A percentile compares a stretch with the other conserved stretches of the same genome.
Evolutionary conservation across 2,797 vertebrate genomes (phyloP).

Genomic region (Poeciliopsis gracilis): DNA sequence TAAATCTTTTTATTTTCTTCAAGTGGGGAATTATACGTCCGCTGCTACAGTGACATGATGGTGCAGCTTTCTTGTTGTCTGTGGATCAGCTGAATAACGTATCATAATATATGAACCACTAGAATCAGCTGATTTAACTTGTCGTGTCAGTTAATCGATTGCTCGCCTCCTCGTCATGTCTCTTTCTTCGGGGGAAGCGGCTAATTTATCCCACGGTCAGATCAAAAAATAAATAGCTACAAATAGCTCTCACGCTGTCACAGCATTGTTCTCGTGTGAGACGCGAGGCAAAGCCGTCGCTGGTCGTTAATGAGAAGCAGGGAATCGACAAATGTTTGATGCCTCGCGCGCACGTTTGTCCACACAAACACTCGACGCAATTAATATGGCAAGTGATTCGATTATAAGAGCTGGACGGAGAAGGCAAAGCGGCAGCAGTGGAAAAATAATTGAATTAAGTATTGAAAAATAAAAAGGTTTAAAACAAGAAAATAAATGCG

Average conservation of each 20-base stretch:
- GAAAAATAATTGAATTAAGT: not conserved
- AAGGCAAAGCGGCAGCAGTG: not conserved
- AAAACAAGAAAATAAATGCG: not conserved
- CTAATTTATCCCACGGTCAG: conserved; percentile 15
- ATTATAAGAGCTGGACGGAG: conserved; percentile 30
- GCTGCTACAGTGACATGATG: no score
- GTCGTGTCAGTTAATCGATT: not conserved
- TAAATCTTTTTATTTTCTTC: not conserved
- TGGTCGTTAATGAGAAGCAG: conserved; percentile 53
- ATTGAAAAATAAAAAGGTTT: no score
- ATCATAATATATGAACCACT: not conserved
- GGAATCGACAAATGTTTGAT: conserved; percentile 58
- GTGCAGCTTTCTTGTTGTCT: not conserved
- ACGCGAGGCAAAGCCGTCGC: conserved; percentile 43
- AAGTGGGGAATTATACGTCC: not conserved
- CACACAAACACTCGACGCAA: conserved; percentile 45
- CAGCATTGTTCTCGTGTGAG: conserved; percentile 28
- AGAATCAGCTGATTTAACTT: not conserved
- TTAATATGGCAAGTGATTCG: conserved; percentile 58
- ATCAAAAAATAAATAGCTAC: conserved; percentile 13
- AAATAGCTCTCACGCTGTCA: conserved; percentile 38
- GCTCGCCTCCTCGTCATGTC: not conserved
- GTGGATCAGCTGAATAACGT: no score
- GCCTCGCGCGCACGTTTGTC: conserved; percentile 53
- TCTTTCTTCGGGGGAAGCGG: not conserved